Base-by-base conservation (phyloP, 2,113 vertebrate genomes). In the Notarius lentiginosus region DNA sequence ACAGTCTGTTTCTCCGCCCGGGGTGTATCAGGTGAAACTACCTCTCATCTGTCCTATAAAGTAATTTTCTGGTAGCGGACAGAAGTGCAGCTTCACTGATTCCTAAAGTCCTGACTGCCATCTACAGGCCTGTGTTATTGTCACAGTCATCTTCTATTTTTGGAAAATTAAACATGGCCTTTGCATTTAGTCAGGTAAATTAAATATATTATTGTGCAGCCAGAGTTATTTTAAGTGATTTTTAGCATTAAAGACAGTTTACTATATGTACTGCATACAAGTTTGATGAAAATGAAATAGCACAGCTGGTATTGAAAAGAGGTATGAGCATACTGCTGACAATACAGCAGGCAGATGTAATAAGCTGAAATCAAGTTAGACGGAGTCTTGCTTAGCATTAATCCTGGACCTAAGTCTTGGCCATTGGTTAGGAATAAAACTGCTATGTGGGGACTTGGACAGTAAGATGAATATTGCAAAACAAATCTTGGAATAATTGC, bases 61-160 rank as follows among this genome's bases (percentile, higher is more conserved):
- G 83, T 84, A 79, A 53, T 53, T 10, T 7, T 11, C 51, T 53
- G 51, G 51, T 53, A 53, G 7, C 7, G 7, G 51, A 58, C 73
- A 72, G 81, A 60, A 84, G 84, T 89, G 90, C 80, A 82, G 56
- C 73, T 80, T 79, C 51, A 83, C 58, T 77, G 84, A 90, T 89
- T 90, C 92, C 92, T 86, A 90, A 92, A 94, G 93, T 95, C 94
- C 91, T 94, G 94, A 93, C 94, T 95, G 95, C 95, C 95, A 96
- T 96, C 95, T 95, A 93, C 93, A 96, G 95, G 93, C 82, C n/a
- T 24, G 55, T 79, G 30, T 18, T 76, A 79, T 91, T 85, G 93
- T 87, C 91, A 85, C 91, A 70, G 7, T 6, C n/a, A 12, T 60
- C 63, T 80, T 56, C 17, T 30, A 2, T 49, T 22, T 27, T 22